phyloP scores from a whole-genome alignment of 2,888 invertebrate genomes.

The Saturnia pavonia region DNA sequence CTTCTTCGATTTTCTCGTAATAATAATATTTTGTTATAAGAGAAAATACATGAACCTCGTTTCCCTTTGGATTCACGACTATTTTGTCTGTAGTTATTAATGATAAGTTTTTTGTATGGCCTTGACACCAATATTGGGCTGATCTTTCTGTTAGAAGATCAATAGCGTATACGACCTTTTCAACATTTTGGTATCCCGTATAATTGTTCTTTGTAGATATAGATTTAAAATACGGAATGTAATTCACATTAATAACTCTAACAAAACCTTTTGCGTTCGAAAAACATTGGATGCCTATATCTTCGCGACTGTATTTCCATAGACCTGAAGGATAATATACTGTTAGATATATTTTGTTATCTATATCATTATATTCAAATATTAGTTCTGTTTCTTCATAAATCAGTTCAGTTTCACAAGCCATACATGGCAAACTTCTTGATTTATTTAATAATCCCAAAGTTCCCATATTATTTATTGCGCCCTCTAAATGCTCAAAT shows the following conservation, averaged over 20 bases:
- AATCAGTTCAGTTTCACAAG: conserved; percentile 59
- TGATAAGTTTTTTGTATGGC: conserved; percentile 77
- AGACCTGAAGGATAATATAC: conserved; percentile 81
- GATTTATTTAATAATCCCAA: conserved; percentile 47
- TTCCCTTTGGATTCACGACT: conserved; percentile 70
- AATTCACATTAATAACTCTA: conserved; percentile 66
- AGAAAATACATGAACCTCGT: conserved; percentile 65
- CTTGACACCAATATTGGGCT: conserved; percentile 86
- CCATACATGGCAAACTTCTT: conserved; percentile 58
- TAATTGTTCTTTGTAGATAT: background rate
- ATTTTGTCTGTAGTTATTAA: conserved; percentile 74
- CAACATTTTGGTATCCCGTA: conserved; percentile 31
- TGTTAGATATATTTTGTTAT: conserved; percentile 67
- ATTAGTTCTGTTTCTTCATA: conserved; percentile 56
- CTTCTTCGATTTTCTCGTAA: conserved; percentile 39
- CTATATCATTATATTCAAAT: conserved; percentile 56
- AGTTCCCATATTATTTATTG: conserved; percentile 60
- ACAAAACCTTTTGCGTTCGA: conserved; percentile 81
- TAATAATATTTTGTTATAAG: conserved; percentile 51
- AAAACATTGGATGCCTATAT: conserved; percentile 82
- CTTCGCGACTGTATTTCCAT: conserved; percentile 69
- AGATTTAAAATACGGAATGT: conserved; percentile 27
- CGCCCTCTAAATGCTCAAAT: conserved; percentile 36
- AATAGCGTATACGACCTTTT: conserved; percentile 75
- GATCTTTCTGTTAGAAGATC: conserved; percentile 76